These are phyloP conservation scores for Synaphobranchus kaupii DNA, from an alignment of 2,797 vertebrate species.

Conservation along the genomic window DNA sequence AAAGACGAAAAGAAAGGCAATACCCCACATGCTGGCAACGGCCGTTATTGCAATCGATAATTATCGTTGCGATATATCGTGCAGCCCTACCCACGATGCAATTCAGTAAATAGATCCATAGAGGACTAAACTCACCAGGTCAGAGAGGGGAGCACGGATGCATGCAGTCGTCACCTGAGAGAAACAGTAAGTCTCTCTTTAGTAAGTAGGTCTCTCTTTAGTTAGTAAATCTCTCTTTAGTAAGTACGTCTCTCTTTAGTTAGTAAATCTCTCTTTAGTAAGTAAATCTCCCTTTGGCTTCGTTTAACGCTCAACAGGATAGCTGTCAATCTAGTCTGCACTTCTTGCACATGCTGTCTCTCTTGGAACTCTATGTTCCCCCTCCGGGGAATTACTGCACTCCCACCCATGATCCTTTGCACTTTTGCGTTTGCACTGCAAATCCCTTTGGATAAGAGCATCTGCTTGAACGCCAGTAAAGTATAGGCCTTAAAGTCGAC, in stretches of 20 bases:
- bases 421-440: background rate
- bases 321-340: background rate
- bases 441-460: too few species aligned
- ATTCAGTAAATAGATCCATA: background rate
- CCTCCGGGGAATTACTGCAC: background rate
- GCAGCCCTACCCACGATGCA: too few species aligned
- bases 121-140: conserved; percentile 69
- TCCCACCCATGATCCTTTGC: background rate
- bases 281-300: background rate
- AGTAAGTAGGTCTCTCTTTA: background rate
- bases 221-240: background rate
- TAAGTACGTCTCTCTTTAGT: background rate
- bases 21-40: too few species aligned
- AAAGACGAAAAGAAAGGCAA: too few species aligned
- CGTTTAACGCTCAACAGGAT: background rate
- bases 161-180: conserved; percentile 76
- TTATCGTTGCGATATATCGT: too few species aligned
- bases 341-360: background rate
- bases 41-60: too few species aligned
- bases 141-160: conserved; percentile 60
- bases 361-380: background rate
- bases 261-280: background rate
- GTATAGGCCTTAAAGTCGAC: background rate
- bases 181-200: conserved; percentile 22
- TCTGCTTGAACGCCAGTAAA: background rate